These are phyloP conservation scores for Notoglanidium macrostoma DNA, from an alignment of 2,797 vertebrate species.

Conservation along the genomic window DNA sequence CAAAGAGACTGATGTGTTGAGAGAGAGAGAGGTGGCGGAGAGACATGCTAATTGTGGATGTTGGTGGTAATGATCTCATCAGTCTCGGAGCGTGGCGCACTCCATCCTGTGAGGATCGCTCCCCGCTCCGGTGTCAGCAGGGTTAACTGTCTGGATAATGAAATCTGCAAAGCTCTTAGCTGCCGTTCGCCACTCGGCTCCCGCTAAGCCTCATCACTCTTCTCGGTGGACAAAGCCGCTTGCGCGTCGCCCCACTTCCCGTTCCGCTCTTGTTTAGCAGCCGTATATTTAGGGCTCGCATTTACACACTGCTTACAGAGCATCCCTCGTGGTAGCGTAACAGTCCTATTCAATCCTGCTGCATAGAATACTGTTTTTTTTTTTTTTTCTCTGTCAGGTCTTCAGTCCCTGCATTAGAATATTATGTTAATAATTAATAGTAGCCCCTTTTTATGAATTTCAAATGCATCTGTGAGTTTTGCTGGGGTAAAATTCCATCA, in stretches of 20 bases:
- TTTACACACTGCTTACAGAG: conserved; percentile 4
- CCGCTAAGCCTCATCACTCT: conserved; percentile 76
- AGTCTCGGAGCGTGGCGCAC: conserved; percentile 77
- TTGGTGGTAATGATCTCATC: conserved; percentile 83
- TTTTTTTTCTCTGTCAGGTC: not conserved
- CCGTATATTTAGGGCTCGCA: conserved; percentile 13
- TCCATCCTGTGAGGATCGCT: conserved; percentile 78
- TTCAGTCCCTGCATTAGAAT: not conserved
- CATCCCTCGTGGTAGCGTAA: not conserved
- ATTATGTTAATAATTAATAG: conserved; percentile 17
- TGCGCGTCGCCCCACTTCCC: conserved; percentile 27
- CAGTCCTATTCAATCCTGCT: not conserved
- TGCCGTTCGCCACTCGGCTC: conserved; percentile 75
- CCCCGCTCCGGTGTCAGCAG: conserved; percentile 79
- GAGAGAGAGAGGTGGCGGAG: conserved; percentile 42
- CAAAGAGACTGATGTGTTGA: not conserved
- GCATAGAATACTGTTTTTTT: not conserved
- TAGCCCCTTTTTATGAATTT: not conserved
- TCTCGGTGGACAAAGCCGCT: conserved; percentile 60
- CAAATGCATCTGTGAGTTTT: not conserved
- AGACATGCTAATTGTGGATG: conserved; percentile 82
- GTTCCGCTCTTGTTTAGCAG: conserved; percentile 28
- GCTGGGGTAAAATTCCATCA: not conserved
- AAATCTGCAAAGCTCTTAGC: conserved; percentile 82
- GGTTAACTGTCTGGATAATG: conserved; percentile 86